Base-by-base conservation (phyloP, 2,113 vertebrate species). In the Agelaius phoeniceus region DNA sequence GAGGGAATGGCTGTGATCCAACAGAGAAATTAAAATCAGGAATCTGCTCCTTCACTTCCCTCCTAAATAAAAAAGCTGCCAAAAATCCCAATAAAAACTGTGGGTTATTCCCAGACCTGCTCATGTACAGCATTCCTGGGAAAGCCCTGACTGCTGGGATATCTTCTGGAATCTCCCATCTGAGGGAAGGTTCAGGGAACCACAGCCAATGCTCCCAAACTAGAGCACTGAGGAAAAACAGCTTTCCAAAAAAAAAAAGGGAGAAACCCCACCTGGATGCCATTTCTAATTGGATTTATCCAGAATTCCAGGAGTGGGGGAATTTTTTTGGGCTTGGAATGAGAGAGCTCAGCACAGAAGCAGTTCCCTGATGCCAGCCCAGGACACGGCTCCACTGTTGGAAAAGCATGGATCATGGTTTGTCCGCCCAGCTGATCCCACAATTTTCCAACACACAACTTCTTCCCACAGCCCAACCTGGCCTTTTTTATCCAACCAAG, bases 181-280 rank as follows among this genome's bases (percentile, higher is more conserved):
- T 1, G 1, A 68, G 20, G 17, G 11, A 43, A 13, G 31, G 30
- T 18, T 41, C 41, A 27, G 39, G 71, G 22, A 43, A 33, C 22
- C 17, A 7, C 19, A 67, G 26, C 9, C 49, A 55, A 37, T 0
- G 1, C 13, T 87, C 39, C 2, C 0, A 66, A 92, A 27, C 4
- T 0, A 0, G 12, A 79, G 58, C 1, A 3, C 3, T 72, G 44
- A 10, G 43, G 54, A 27, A 63, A 44, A 51, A 18, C 41, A 37
- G 37, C 52, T 43, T 24, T 19, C 7, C 6, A 1, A 5, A 84
- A 80, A 41, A 20, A 4, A 37, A 37, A 37, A 35, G 16, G 43
- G 28, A 62, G 48, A 63, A 67, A 54, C 3, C 14, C 9, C 10
- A 30, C 6, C 20, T 11, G 4, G 7, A 41, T 44, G 58, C 13